Conservation (phyloP, 2,888 invertebrate genomes). For the Meloe dianella region DNA sequence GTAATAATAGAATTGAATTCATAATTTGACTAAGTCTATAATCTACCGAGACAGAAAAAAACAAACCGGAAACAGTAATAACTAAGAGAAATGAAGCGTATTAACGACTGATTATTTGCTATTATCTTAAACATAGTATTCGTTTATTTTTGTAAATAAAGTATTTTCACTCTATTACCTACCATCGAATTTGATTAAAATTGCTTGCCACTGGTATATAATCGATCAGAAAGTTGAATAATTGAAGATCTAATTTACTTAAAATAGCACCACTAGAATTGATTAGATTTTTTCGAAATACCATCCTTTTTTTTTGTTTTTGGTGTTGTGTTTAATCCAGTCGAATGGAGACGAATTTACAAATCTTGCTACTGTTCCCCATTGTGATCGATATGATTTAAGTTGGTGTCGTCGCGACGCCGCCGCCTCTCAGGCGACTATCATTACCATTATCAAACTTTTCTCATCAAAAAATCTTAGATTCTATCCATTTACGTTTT, state of each 20-base stretch:
- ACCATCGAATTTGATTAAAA: neutral
- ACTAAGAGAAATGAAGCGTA: neutral
- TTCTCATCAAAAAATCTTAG: neutral
- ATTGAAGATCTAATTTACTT: neutral
- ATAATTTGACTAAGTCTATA: neutral
- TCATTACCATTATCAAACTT: slow-evolving; percentile 2
- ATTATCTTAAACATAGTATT: no score
- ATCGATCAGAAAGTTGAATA: neutral
- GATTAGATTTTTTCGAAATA: neutral
- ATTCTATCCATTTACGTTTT: neutral
- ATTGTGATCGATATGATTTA: slow-evolving; percentile 27
- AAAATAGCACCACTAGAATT: slow-evolving; percentile 1
- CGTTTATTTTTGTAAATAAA: neutral
- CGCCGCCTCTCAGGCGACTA: slow-evolving; percentile 9
- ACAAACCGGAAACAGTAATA: neutral
- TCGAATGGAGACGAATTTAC: neutral
- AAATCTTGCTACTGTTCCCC: slow-evolving; percentile 1
- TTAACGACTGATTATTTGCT: neutral
- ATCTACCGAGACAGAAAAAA: neutral
- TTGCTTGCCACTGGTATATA: neutral
- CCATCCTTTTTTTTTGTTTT: neutral
- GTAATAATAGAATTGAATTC: slow-evolving; percentile 10
- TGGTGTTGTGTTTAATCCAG: neutral
- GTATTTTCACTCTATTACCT: neutral
- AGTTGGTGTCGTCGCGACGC: slow-evolving; percentile 23